Evolutionary conservation across 2,797 vertebrate genomes (phyloP), one percentile per base, ranked within the genome.

Genomic region (Takifugu rubripes): DNA sequence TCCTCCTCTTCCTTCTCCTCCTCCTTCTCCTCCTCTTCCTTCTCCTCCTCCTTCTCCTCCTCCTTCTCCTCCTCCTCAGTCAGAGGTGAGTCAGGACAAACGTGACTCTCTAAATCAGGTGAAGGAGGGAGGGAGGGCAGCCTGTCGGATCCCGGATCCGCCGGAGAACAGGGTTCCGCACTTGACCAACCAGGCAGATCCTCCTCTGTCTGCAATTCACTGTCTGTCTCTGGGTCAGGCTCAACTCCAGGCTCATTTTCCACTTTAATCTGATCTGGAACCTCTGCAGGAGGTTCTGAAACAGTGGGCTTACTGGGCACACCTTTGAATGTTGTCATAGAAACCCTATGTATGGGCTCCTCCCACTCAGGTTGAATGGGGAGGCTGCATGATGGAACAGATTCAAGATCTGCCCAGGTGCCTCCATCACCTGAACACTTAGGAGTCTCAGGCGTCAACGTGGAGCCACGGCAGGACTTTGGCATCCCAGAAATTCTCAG

Each of bases 301-400:
- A 80, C 61, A 46, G 0, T 49, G 55, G 25, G 17, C 14, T 45
- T 1, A 44, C n/a, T 56, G 3, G 89, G 89, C 26, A 86, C 63
- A 47, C 91, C 84, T 3, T 76, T 87, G 57, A 91, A 91, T 0
- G 89, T 88, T 53, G 77, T 86, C 49, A 84, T 14, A 3, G 82
- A 74, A 2, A 52, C 82, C 70, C 64, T 87, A 52, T 59, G 49
- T 5, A 10, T 4, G 0, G 74, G 67, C 29, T 81, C 82, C 54
- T 78, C 68, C 78, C 71, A 78, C 27, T 82, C 72, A 3, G 17
- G 17, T 53, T 84, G 68, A 17, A 60, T 46, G 1, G 63, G 61
- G 31, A 64, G 66, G 24, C 52, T 14, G 4, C 59, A 49, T 11
- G 40, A 48, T 1, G 55, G 49, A 21, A 66, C 51, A 0, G 72